Percentiles rank a stretch among this genome's conserved stretches.
Conservation (phyloP, 1,140 invertebrate genomes). For the Anagrus nilaparvatae region DNA sequence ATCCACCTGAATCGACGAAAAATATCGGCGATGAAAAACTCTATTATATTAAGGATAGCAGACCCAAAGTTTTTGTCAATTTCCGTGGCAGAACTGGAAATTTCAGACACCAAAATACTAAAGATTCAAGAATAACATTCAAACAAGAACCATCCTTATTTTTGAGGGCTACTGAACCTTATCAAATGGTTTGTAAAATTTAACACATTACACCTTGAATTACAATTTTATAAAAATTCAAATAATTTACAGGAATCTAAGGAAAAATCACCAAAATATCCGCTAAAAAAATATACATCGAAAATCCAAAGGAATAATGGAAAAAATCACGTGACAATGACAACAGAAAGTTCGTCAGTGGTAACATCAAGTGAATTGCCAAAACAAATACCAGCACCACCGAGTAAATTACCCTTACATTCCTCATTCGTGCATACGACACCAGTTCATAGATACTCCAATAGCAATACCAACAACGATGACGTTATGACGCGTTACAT, state of each 20-base stretch:
- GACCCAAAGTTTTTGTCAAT: conserved; percentile 32
- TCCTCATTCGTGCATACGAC: conserved; percentile 28
- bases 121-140: conserved; percentile 14
- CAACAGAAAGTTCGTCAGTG: conserved; percentile 30
- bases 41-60: conserved; percentile 30
- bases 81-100: conserved; percentile 28
- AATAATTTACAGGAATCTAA: conserved; percentile 10
- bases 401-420: conserved; percentile 24
- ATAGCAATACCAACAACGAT: conserved; percentile 26
- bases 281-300: conserved; percentile 20
- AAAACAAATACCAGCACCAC: conserved; percentile 40
- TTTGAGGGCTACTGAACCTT: conserved; percentile 17
- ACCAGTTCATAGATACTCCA: conserved; percentile 28
- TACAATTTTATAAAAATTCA: too few species aligned
- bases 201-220: conserved; percentile 11
- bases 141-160: conserved; percentile 17
- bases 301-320: background rate
- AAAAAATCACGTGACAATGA: conserved; percentile 9
- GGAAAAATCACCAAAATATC: conserved; percentile 9
- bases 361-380: conserved; percentile 40
- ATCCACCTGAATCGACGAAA: conserved; percentile 13
- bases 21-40: conserved; percentile 25
- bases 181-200: conserved; percentile 13
- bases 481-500: conserved; percentile 25
- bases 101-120: conserved; percentile 19